phyloP scores from a whole-genome alignment of 2,113 vertebrate species.

The Xiphophorus maculatus region DNA sequence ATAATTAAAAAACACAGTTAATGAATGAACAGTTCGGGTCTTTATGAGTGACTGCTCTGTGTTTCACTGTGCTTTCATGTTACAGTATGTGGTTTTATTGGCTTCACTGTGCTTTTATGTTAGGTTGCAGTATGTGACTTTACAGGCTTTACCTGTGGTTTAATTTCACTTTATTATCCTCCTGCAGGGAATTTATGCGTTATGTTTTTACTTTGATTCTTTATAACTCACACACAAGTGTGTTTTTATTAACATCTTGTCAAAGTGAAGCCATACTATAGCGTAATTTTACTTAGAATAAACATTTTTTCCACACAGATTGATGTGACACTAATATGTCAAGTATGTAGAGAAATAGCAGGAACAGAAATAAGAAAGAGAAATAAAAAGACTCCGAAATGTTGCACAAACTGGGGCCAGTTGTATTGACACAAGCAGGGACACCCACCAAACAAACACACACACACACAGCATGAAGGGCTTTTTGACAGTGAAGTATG shows the following conservation, averaged over 20 bases:
- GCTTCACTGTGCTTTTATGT: conserved; percentile 59
- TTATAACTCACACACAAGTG: background rate
- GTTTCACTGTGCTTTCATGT: conserved; percentile 62
- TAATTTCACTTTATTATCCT: conserved; percentile 46
- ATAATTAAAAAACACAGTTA: conserved; percentile 43
- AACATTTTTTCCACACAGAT: conserved; percentile 27
- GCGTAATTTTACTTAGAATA: background rate
- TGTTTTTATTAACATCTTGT: background rate
- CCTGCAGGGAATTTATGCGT: conserved; percentile 45
- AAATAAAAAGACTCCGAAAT: conserved; percentile 17
- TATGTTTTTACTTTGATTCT: conserved; percentile 3
- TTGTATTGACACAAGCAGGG: conserved; percentile 45
- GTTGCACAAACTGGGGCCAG: conserved; percentile 45
- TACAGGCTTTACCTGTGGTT: conserved; percentile 48
- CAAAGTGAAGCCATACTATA: background rate
- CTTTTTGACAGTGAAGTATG: conserved; percentile 65
- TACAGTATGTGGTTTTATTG: conserved; percentile 58
- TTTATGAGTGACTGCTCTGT: conserved; percentile 35
- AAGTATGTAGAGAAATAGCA: conserved; percentile 22
- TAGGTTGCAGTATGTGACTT: conserved; percentile 43
- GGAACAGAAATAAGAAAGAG: background rate
- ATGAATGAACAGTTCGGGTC: conserved; percentile 30
- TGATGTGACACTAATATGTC: conserved; percentile 70
- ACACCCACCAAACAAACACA: conserved; percentile 50
- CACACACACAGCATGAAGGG: conserved; percentile 3